phyloP scores from a whole-genome alignment of 2,888 invertebrate species.

The Galeruca laticollis region DNA sequence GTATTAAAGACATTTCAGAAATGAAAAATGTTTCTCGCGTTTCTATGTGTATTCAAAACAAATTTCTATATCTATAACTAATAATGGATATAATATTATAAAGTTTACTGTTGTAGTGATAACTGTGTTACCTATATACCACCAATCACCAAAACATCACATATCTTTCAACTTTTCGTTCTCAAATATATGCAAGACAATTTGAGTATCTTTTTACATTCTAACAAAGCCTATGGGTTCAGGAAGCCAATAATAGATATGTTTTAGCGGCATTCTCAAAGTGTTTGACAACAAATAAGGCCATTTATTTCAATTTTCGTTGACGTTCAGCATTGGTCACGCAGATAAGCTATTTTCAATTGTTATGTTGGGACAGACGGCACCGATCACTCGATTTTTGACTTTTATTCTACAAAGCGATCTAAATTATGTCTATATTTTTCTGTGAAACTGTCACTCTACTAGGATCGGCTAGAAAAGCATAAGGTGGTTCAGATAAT shows the following conservation, averaged over 20 bases:
- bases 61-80: too few species aligned
- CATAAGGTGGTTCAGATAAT: conserved; percentile 7
- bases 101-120: too few species aligned
- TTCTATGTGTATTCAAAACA: too few species aligned
- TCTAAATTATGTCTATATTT: conserved; percentile 44
- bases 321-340: conserved; percentile 59
- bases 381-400: conserved; percentile 38
- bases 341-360: conserved; percentile 55
- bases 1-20: too few species aligned
- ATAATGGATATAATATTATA: too few species aligned
- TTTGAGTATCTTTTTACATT: conserved; percentile 12
- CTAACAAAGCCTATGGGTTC: conserved; percentile 27
- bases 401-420: conserved; percentile 42
- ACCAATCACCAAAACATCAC: background rate
- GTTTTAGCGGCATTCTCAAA: conserved; percentile 54
- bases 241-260: conserved; percentile 42
- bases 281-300: conserved; percentile 59
- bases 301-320: conserved; percentile 57
- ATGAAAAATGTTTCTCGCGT: too few species aligned
- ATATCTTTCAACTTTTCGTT: background rate
- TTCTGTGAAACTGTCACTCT: conserved; percentile 38
- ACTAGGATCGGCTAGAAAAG: conserved; percentile 1
- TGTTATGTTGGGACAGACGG: conserved; percentile 48
- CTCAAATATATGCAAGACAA: conserved; percentile 12
- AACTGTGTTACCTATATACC: background rate